Conservation (phyloP, 1,140 invertebrate genomes). For the Oedothorax gibbosus region DNA sequence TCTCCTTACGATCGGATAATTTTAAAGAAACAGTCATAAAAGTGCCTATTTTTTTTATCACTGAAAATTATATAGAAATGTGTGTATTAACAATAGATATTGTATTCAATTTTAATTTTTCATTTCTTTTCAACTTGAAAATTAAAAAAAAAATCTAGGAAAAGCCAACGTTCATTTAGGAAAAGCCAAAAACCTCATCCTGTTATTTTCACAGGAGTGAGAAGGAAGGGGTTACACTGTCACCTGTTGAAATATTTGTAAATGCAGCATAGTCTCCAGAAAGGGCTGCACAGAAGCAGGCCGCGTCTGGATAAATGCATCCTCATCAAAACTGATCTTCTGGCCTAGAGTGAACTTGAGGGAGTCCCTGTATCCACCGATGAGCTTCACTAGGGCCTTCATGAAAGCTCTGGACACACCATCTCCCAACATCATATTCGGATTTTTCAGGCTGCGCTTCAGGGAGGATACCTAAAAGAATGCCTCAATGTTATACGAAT, state of each 20-base stretch:
- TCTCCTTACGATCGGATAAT: too few species aligned
- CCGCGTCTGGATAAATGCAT: conserved; percentile 86
- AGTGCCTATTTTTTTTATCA: too few species aligned
- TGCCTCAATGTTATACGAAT: background rate
- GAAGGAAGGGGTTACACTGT: too few species aligned
- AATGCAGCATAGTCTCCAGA: conserved; percentile 87
- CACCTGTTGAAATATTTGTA: conserved; percentile 91
- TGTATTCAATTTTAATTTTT: too few species aligned
- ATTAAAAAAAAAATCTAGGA: too few species aligned
- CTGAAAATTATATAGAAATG: too few species aligned
- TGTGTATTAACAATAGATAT: too few species aligned
- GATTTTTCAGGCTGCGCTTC: conserved; percentile 68
- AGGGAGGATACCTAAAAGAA: conserved; percentile 66
- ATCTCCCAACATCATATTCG: conserved; percentile 81
- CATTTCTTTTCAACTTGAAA: too few species aligned
- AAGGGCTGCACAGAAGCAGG: conserved; percentile 86
- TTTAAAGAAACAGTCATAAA: too few species aligned
- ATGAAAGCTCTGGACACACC: conserved; percentile 91
- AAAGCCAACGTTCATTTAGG: too few species aligned
- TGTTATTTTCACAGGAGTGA: too few species aligned
- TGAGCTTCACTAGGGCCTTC: conserved; percentile 84
- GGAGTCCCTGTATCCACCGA: conserved; percentile 93
- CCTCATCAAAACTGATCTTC: conserved; percentile 85
- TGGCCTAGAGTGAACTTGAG: conserved; percentile 71
- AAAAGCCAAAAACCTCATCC: too few species aligned